Base-by-base conservation (phyloP, 1,140 invertebrate species). In the Zaprionus ghesquierei region DNA sequence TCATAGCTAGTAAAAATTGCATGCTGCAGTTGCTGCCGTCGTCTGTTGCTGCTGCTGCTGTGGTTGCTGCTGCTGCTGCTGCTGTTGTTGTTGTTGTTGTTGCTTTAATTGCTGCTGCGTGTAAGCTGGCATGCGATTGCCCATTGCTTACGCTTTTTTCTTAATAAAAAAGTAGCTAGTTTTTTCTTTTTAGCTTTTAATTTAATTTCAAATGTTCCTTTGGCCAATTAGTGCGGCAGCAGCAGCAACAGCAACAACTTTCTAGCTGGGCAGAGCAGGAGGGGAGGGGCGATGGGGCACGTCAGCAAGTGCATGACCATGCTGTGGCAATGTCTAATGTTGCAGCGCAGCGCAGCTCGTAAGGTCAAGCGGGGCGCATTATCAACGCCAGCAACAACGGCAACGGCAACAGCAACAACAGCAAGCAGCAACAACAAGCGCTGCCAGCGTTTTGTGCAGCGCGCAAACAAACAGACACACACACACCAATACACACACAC, bases 1-100 rank as follows among this genome's bases (percentile, higher is more conserved):
- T 86, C 81, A 85, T 81, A 77, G 77, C 77, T 86, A 79, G 71
- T 75, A 74, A 85, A 77, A 81, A 56, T 62, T 18, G 55, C 73
- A 64, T 58, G 61, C 46, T 62, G 75, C 50, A 41, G 49, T 29
- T 49, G 53, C 38, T 60, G 25, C 25, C 46, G 75, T n/a, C 27
- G 54, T 33, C 25, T 27, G 5, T 51, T 31, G 41, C 65, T 31
- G 35, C 15, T 59, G 29, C 13, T 54, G 75, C 29, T 54, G 59
- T n/a, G n/a, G n/a, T 9, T 38, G 18, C 1, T 38, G 50, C 4
- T 55, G 60, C 12, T 44, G 70, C 27, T 27, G 31, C 6, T 23
- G 35, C 12, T 55, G 31, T 13, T 44, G 72, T 23, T 49, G 49
- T 18, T 49, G 46, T 4, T 33, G 22, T 12, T 72, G 68, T n/a